These are phyloP conservation scores for Nomada hirtipes DNA, from an alignment of 2,888 invertebrate genomes.

Conservation along the genomic window DNA sequence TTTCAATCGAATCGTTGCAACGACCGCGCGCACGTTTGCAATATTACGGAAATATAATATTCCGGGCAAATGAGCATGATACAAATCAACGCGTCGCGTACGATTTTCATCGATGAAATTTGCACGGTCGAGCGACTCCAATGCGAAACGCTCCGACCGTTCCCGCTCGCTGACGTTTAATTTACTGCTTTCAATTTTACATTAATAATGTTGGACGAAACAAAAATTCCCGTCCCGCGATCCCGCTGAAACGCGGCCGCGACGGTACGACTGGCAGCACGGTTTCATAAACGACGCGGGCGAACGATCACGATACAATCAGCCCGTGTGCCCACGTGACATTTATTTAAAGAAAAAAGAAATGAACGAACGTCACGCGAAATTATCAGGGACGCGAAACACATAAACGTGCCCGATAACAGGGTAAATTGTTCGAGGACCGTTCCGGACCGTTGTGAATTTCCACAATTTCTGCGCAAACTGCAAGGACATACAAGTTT, in stretches of 20 bases:
- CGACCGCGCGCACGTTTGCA: constrained; percentile 7
- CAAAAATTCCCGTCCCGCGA: background rate
- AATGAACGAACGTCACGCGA: constrained; percentile 25
- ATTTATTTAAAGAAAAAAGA: constrained; percentile 28
- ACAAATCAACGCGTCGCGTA: constrained; percentile 40
- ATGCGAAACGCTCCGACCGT: constrained; percentile 9
- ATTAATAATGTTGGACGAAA: constrained; percentile 43
- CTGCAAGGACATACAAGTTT: too few species aligned
- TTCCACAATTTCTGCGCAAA: background rate
- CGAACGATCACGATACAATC: constrained; percentile 29
- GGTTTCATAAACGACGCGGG: constrained; percentile 27
- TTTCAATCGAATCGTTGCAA: constrained; percentile 35
- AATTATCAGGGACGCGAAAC: constrained; percentile 21
- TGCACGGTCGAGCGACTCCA: constrained; percentile 19
- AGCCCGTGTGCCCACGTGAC: constrained; percentile 42
- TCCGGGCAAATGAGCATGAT: constrained; percentile 36
- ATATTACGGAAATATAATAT: constrained; percentile 38
- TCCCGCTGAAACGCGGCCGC: background rate
- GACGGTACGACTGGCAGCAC: background rate
- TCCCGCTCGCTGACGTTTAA: constrained; percentile 24
- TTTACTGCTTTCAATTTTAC: constrained; percentile 53
- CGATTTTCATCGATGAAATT: constrained; percentile 49
- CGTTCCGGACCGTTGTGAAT: background rate
- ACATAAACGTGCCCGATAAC: constrained; percentile 19
- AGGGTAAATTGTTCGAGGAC: background rate